Evolutionary conservation across 1,140 invertebrate genomes (phyloP).

Genomic region (Galleria mellonella): DNA sequence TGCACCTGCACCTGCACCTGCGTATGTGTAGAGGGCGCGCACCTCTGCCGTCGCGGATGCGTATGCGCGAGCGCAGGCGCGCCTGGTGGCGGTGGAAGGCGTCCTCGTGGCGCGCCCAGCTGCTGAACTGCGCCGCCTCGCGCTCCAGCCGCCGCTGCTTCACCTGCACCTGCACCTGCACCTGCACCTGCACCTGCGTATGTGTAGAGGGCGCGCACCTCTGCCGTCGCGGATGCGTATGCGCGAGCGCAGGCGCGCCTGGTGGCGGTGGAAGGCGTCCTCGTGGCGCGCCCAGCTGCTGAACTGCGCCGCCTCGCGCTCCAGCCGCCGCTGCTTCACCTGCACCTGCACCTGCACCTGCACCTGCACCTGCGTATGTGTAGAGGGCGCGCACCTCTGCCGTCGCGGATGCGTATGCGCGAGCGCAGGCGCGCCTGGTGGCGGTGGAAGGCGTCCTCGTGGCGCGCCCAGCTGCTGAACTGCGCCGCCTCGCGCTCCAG

Average conservation of each 20-base stretch:
- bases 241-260: slow-evolving; percentile 90
- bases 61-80: slow-evolving; percentile 91
- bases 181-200: too few relatives aligned
- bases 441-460: slow-evolving; percentile 90
- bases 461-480: slow-evolving; percentile 91
- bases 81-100: slow-evolving; percentile 94
- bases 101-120: slow-evolving; percentile 97
- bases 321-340: slow-evolving; percentile 92
- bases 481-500: slow-evolving; percentile 93
- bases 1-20: too few relatives aligned
- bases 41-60: slow-evolving; percentile 94
- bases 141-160: slow-evolving; percentile 94
- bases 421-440: slow-evolving; percentile 92
- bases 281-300: slow-evolving; percentile 92
- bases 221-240: slow-evolving; percentile 97
- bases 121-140: slow-evolving; percentile 95
- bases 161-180: slow-evolving; percentile 83
- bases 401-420: slow-evolving; percentile 96
- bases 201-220: slow-evolving; percentile 76
- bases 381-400: slow-evolving; percentile 72
- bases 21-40: too few relatives aligned
- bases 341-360: slow-evolving; percentile 74
- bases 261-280: slow-evolving; percentile 89
- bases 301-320: slow-evolving; percentile 93
- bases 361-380: too few relatives aligned